Evolutionary conservation across 2,797 vertebrate genomes (phyloP), one percentile per base, ranked within the genome.

Genomic region (Sebastolobus alascanus): DNA sequence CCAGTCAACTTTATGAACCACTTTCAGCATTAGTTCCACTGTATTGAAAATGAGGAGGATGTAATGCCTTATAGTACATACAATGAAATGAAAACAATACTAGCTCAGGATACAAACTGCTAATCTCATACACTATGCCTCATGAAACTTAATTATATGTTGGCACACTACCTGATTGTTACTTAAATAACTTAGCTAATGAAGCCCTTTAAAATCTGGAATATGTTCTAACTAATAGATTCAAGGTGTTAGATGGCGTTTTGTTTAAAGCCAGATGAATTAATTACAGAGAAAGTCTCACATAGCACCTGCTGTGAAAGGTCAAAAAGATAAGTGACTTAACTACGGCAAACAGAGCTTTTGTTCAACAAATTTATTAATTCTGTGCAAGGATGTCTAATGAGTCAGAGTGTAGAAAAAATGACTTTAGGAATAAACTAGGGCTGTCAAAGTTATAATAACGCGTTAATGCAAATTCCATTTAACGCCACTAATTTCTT

Each of bases 301-400:
- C 58, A 75, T 66, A 29, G 55, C 52, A 88, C 75, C 84, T 84
- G 65, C 85, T 84, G 66, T 73, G 71, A 91, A 90, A 91, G 89
- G 88, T 90, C 83, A 90, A 78, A 88, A 82, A 54, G 77, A 89
- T 84, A 89, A 85, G 61, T 78, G 73, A 87, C 70, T 87, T 74
- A 68, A 71, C 54, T 38, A 55, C 60, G n/a, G 78, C 75, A 87
- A 85, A 82, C 79, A 81, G 60, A 61, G 40, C 9, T 81, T 84
- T 79, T 75, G 64, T 77, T 83, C 63, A 75, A 66, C 60, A 83
- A 69, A 84, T 75, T 0, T 84, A 80, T 78, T 68, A 75, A 80
- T 81, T 83, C 25, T 55, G 46, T 77, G 27, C 59, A 16, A 63
- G 11, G 33, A 68, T 6, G 40, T 75, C 46, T 78, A 78, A 75